A percentile compares a stretch with the other conserved stretches of the same genome.
Evolutionary conservation across 2,113 vertebrate genomes (phyloP).

Genomic region (Cyphomyrus discorhynchus): DNA sequence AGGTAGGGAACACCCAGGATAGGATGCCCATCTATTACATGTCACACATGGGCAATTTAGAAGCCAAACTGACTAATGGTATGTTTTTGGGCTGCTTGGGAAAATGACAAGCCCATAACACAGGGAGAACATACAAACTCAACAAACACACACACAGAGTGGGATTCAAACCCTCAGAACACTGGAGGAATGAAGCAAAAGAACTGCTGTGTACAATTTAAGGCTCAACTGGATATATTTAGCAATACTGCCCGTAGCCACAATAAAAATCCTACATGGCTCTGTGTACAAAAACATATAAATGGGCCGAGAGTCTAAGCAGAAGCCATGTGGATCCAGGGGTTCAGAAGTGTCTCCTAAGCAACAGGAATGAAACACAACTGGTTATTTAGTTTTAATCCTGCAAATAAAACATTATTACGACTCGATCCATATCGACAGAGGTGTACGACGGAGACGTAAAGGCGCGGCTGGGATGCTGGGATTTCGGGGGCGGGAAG

Average conservation of each 20-base stretch:
- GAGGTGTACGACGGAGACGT: neutral
- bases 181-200: neutral
- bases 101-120: neutral
- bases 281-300: neutral
- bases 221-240: neutral
- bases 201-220: neutral
- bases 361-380: neutral
- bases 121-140: neutral
- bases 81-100: neutral
- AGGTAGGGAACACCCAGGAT: neutral
- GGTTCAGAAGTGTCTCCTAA: neutral
- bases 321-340: neutral
- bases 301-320: neutral
- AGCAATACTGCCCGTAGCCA: neutral
- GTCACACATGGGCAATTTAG: neutral
- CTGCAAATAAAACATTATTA: neutral
- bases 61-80: neutral
- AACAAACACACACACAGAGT: neutral
- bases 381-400: neutral
- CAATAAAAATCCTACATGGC: neutral
- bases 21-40: neutral
- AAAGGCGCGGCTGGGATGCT: neutral
- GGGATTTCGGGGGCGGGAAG: slow-evolving; percentile 62
- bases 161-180: neutral
- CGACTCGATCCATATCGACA: neutral